Percentiles rank a stretch among this genome's conserved stretches.
Evolutionary conservation across 2,888 invertebrate genomes (phyloP).

Genomic region (Pterostichus niger): DNA sequence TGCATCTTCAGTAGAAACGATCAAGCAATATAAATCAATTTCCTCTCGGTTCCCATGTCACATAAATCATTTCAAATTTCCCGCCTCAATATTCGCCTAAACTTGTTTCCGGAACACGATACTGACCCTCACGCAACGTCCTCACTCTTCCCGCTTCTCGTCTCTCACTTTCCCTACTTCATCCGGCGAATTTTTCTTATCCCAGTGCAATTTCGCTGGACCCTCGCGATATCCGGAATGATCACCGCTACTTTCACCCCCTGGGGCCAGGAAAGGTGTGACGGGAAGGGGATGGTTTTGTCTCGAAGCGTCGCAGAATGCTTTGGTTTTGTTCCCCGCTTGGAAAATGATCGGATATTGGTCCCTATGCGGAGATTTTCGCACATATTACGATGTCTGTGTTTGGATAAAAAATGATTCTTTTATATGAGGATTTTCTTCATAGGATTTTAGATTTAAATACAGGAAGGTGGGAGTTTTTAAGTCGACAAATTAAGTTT

Average conservation of each 20-base stretch:
- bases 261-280: neutral
- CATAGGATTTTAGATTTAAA: conserved; percentile 19
- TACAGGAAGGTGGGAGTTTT: neutral
- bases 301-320: conserved; percentile 2
- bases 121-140: conserved; percentile 27
- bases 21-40: conserved; percentile 26
- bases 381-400: conserved; percentile 38
- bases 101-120: conserved; percentile 32
- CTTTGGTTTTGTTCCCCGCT: conserved; percentile 31
- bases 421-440: conserved; percentile 42
- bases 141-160: neutral
- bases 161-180: conserved; percentile 1
- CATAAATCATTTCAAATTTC: conserved; percentile 45
- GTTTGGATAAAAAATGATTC: conserved; percentile 46
- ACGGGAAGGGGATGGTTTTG: conserved; percentile 19
- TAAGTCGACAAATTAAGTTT: too few species aligned
- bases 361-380: conserved; percentile 39
- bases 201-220: conserved; percentile 40
- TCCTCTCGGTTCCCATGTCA: conserved; percentile 4
- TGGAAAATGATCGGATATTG: conserved; percentile 37
- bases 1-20: neutral
- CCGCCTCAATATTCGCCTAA: conserved; percentile 24
- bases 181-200: conserved; percentile 38
- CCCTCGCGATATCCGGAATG: conserved; percentile 44
- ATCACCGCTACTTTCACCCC: conserved; percentile 27